phyloP scores from a whole-genome alignment of 92 coral and sea anemone species.

The Phenganax subtilis region DNA sequence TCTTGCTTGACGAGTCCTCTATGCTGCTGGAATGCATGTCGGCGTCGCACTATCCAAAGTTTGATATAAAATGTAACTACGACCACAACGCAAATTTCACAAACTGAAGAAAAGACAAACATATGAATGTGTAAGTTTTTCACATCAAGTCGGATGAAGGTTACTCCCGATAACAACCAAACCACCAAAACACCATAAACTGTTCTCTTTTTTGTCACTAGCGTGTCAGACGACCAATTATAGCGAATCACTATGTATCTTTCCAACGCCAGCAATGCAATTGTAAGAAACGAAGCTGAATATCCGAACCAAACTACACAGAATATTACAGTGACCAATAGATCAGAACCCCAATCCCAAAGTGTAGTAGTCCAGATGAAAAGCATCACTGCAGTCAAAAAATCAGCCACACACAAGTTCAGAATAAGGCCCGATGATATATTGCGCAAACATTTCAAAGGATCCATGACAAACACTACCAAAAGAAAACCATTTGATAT shows the following conservation, averaged over 20 bases:
- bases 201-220: slow-evolving; percentile 12
- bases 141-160: slow-evolving; percentile 7
- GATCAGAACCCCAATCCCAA: background rate
- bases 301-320: slow-evolving; percentile 24
- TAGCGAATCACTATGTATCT: slow-evolving; percentile 23
- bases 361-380: slow-evolving; percentile 7
- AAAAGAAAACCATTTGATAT: slow-evolving; percentile 25
- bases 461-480: slow-evolving; percentile 22
- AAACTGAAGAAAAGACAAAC: slow-evolving; percentile 11
- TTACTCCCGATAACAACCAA: slow-evolving; percentile 10
- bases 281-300: slow-evolving; percentile 25
- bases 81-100: slow-evolving; percentile 3
- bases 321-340: background rate
- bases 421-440: slow-evolving; percentile 18
- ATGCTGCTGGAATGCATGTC: background rate
- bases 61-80: slow-evolving; percentile 11
- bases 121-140: background rate
- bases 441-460: slow-evolving; percentile 23
- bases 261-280: slow-evolving; percentile 30
- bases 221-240: slow-evolving; percentile 11
- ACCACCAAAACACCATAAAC: background rate
- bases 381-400: background rate
- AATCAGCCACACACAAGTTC: slow-evolving; percentile 21
- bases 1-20: slow-evolving; percentile 4
- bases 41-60: slow-evolving; percentile 7